phyloP scores from a whole-genome alignment of 2,888 invertebrate genomes.

The Polyploca ridens region DNA sequence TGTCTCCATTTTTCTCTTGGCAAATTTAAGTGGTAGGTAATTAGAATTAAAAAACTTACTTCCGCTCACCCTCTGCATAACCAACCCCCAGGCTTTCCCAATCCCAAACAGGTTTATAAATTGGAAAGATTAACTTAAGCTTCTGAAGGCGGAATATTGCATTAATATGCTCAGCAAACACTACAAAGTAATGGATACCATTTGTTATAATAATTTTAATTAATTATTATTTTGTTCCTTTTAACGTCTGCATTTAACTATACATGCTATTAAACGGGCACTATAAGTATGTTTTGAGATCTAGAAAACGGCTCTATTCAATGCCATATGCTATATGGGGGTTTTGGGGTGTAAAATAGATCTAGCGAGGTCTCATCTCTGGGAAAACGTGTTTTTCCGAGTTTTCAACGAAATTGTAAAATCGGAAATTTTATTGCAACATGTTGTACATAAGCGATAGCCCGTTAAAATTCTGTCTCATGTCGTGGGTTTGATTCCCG shows the following conservation, averaged over 20 bases:
- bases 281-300: too few relatives aligned
- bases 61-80: not conserved
- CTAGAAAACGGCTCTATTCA: too few relatives aligned
- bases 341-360: too few relatives aligned
- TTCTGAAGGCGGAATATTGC: not conserved
- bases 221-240: not conserved
- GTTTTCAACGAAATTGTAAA: too few relatives aligned
- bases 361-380: too few relatives aligned
- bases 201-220: not conserved
- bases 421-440: not conserved
- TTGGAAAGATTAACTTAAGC: conserved; percentile 4
- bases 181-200: conserved; percentile 2
- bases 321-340: too few relatives aligned
- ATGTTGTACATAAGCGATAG: too few relatives aligned
- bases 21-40: not conserved
- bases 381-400: too few relatives aligned
- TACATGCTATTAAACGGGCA: too few relatives aligned
- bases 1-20: not conserved
- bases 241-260: too few relatives aligned
- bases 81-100: not conserved
- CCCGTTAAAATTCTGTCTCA: too few relatives aligned
- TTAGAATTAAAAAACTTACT: conserved; percentile 5
- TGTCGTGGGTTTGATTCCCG: too few relatives aligned
- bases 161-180: not conserved
- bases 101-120: conserved; percentile 1